These are phyloP conservation scores for Dasysyrphus albostriatus DNA, from an alignment of 2,888 invertebrate species.

Conservation along the genomic window DNA sequence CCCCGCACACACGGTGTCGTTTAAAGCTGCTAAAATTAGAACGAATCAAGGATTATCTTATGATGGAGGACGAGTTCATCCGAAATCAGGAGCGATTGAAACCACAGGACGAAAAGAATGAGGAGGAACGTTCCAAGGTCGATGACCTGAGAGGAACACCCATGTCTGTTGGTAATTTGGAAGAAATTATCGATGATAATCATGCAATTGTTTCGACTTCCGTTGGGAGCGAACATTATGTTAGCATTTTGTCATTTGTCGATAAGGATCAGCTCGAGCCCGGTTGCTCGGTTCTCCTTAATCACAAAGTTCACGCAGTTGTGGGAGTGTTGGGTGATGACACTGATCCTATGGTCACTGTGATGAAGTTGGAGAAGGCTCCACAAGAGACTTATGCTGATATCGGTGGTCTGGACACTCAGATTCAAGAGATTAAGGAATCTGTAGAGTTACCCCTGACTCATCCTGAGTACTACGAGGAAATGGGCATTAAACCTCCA, in stretches of 20 bases:
- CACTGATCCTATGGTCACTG: slow-evolving; percentile 99
- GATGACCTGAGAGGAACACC: slow-evolving; percentile 99
- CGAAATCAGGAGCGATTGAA: slow-evolving; percentile 98
- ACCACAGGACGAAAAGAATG: slow-evolving; percentile 99
- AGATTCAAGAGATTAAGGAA: slow-evolving; percentile 99
- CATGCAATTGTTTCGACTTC: slow-evolving; percentile 99
- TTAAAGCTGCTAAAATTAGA: slow-evolving; percentile 97
- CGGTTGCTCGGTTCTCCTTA: slow-evolving; percentile 98
- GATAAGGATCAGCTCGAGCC: slow-evolving; percentile 99
- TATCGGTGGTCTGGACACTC: slow-evolving; percentile 98
- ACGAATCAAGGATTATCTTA: slow-evolving; percentile 98
- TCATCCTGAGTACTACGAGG: slow-evolving; percentile 99
- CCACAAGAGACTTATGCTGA: slow-evolving; percentile 99
- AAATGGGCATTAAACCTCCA: slow-evolving; percentile 99
- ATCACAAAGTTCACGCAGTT: slow-evolving; percentile 99
- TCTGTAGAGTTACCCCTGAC: slow-evolving; percentile 99
- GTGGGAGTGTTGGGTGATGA: slow-evolving; percentile 99
- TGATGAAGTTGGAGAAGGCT: slow-evolving; percentile 99
- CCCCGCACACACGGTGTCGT: slow-evolving; percentile 98
- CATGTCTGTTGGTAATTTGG: slow-evolving; percentile 99
- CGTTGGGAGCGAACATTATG: slow-evolving; percentile 99
- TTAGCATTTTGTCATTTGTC: slow-evolving; percentile 99
- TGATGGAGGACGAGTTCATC: slow-evolving; percentile 99
- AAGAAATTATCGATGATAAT: slow-evolving; percentile 99
- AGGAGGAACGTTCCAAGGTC: slow-evolving; percentile 98